Conservation (phyloP, 64 coral and sea anemone species). For the Montipora cactus region DNA sequence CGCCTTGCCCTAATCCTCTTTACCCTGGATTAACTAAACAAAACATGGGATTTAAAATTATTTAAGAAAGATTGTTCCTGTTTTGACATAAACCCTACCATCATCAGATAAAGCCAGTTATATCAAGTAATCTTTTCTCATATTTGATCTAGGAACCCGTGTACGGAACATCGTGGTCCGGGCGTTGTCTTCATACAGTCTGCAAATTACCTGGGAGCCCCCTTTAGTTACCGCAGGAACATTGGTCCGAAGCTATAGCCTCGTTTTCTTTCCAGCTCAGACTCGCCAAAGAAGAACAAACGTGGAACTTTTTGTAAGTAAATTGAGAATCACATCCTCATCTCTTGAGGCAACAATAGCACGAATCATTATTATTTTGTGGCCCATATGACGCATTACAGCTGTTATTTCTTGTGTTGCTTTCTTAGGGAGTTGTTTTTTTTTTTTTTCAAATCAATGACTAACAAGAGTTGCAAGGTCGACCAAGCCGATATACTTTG, state of each 20-base stretch:
- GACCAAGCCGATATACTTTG: too few relatives aligned
- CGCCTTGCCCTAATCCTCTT: neutral
- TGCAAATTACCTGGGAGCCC: neutral
- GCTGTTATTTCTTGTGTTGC: too few relatives aligned
- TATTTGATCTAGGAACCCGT: neutral
- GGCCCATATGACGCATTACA: too few relatives aligned
- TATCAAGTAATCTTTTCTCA: too few relatives aligned
- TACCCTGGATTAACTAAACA: neutral
- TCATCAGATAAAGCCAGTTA: too few relatives aligned
- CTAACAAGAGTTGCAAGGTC: too few relatives aligned
- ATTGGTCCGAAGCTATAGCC: neutral
- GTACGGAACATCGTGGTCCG: neutral
- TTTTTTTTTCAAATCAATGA: too few relatives aligned
- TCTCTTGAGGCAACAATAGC: neutral
- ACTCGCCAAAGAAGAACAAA: slow-evolving; percentile 6
- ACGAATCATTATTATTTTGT: too few relatives aligned
- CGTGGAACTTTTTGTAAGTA: slow-evolving; percentile 39
- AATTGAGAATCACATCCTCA: neutral
- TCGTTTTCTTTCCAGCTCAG: slow-evolving; percentile 23
- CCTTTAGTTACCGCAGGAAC: neutral
- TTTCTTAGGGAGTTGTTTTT: too few relatives aligned
- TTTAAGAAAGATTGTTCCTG: neutral
- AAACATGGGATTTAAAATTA: neutral
- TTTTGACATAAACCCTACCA: neutral
- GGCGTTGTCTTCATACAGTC: neutral